Evolutionary conservation across 2,888 invertebrate species (phyloP), one percentile per base, ranked within the genome.

Genomic region (Dendrolimus houi): DNA sequence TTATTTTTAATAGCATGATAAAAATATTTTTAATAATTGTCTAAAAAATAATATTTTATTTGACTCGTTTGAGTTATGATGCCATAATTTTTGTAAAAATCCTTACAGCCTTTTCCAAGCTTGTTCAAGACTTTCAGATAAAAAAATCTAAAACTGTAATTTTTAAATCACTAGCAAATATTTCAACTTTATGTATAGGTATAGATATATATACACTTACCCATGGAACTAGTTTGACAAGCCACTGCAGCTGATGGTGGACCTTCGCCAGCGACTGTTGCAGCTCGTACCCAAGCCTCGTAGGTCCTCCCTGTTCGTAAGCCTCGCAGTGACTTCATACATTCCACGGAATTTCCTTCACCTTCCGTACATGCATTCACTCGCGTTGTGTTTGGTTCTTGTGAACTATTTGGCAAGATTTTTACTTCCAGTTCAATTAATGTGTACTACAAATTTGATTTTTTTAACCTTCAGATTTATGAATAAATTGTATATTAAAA

Each of bases 241-340:
- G 89, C 87, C 1, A 90, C 83, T 7, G 87, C 80, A 7, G 79
- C 70, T 0, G 88, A 86, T 0, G 88, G 83, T 0, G 91, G 90
- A 0, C 91, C 91, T 75, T 96, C 96, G 0, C 97, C 97, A 6
- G 94, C 93, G 1, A 92, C 91, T 0, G 96, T 97, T 52, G 94
- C 94, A 0, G 97, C 97, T 13, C 95, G 93, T 10, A 97, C 95
- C 95, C 96, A 96, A 71, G 97, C 96, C 75, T 96, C 95, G 75
- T 97, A 97, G 58, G 94, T 92, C 69, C 95, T 93, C 61, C 94
- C 93, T 60, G 94, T 93, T 53, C 93, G 92, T 54, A 96, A 91
- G 56, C 94, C 93, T 52, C 94, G 91, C 29, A 94, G 89, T 65
- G 94, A 92, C 69, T 91, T 93, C 74, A 92, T 92, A 64, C 89